A percentile compares a stretch with the other conserved stretches of the same genome.
phyloP scores from a whole-genome alignment of 2,113 vertebrate species.

The Oncorhynchus gorbuscha region DNA sequence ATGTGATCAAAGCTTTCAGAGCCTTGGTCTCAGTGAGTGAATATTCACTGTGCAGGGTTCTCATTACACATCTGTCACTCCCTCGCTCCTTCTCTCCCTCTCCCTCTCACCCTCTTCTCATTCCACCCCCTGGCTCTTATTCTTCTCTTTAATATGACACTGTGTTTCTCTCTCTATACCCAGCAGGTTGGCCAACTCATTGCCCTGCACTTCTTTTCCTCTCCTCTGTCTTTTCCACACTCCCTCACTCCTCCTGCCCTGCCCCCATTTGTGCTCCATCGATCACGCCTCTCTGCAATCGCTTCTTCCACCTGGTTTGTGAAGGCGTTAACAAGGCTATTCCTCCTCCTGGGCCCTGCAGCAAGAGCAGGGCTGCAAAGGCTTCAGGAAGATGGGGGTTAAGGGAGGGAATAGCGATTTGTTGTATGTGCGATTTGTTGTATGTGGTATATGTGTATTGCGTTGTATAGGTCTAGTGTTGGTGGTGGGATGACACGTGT shows the following conservation, averaged over 20 bases:
- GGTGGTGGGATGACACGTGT: background rate
- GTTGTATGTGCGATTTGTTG: no score
- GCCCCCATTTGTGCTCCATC: slow-evolving; percentile 4
- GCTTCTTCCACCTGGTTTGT: slow-evolving; percentile 16
- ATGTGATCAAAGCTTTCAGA: background rate
- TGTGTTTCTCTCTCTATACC: background rate
- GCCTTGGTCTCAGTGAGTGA: background rate
- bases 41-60: background rate
- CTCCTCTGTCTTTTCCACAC: background rate
- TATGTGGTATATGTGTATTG: background rate
- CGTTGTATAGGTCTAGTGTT: no score
- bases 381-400: background rate
- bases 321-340: slow-evolving; percentile 33
- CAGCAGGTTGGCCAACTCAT: background rate
- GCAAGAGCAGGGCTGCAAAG: slow-evolving; percentile 13
- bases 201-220: background rate
- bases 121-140: background rate
- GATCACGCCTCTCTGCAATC: slow-evolving; percentile 16
- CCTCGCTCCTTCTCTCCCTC: background rate
- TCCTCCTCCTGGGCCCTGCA: slow-evolving; percentile 28
- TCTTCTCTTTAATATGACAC: background rate
- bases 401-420: background rate
- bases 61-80: background rate
- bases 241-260: background rate
- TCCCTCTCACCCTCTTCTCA: background rate